Conservation (phyloP, 1,140 invertebrate species). For the Chrysomallon squamiferum region DNA sequence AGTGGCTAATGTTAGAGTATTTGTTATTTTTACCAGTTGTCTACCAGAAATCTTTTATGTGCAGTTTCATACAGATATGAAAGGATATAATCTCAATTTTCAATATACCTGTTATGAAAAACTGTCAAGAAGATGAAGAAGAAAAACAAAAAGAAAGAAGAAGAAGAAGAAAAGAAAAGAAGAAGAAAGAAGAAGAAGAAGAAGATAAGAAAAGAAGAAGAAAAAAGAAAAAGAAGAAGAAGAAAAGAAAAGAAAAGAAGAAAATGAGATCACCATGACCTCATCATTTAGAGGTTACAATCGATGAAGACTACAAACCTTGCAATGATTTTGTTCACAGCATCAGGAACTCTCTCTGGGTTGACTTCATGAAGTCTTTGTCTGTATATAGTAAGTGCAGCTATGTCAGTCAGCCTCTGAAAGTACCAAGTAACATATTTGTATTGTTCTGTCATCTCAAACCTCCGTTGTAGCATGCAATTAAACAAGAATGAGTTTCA, state of each 20-base stretch:
- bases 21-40: too few relatives aligned
- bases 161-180: background rate
- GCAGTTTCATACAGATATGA: background rate
- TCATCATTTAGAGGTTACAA: background rate
- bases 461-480: too few relatives aligned
- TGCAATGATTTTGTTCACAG: constrained; percentile 34
- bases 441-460: background rate
- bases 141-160: background rate
- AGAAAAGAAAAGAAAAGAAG: background rate
- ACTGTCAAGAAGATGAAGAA: too few relatives aligned
- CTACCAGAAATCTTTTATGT: too few relatives aligned
- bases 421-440: constrained; percentile 12
- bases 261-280: background rate
- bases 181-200: background rate
- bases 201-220: too few relatives aligned
- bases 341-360: constrained; percentile 26
- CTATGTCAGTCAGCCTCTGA: constrained; percentile 49
- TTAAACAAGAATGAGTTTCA: too few relatives aligned
- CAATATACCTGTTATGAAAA: background rate
- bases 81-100: constrained; percentile 1
- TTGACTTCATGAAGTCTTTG: constrained; percentile 21
- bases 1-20: too few relatives aligned
- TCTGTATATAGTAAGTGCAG: constrained; percentile 33
- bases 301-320: constrained; percentile 36
- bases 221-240: background rate